Percentiles rank a stretch among this genome's conserved stretches.
Evolutionary conservation across 2,888 invertebrate species (phyloP).

Genomic region (Mellilla xanthometata): DNA sequence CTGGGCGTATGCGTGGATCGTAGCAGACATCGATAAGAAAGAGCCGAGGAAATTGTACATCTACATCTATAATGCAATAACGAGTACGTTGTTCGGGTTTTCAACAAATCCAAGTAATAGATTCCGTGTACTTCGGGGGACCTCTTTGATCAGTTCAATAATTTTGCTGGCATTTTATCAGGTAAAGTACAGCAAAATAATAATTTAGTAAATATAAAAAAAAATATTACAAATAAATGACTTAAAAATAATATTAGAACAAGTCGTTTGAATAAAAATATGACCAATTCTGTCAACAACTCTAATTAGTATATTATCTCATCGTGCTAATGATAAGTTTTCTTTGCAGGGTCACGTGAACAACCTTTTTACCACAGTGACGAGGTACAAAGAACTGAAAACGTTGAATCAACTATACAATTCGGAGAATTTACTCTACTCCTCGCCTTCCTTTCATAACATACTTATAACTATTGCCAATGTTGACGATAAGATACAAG

Average conservation of each 20-base stretch:
- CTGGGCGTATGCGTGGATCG: conserved; percentile 38
- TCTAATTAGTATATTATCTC: too few relatives aligned
- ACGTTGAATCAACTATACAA: conserved; percentile 39
- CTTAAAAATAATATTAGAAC: too few relatives aligned
- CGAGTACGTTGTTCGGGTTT: conserved; percentile 43
- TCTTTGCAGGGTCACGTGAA: conserved; percentile 56
- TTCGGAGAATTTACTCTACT: conserved; percentile 33
- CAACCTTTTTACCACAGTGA: conserved; percentile 47
- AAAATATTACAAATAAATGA: too few relatives aligned
- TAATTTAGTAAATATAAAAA: too few relatives aligned
- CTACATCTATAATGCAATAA: conserved; percentile 33
- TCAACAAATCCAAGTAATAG: conserved; percentile 30
- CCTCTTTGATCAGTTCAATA: conserved; percentile 44
- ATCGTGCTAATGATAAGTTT: conserved; percentile 25
- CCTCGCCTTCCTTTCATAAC: conserved; percentile 34
- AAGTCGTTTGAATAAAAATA: too few relatives aligned
- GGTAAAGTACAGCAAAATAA: too few relatives aligned
- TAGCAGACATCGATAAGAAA: conserved; percentile 14
- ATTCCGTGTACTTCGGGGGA: conserved; percentile 36
- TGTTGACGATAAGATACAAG: conserved; percentile 21
- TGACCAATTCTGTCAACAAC: too few relatives aligned
- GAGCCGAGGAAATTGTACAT: conserved; percentile 18
- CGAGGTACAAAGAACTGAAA: conserved; percentile 31
- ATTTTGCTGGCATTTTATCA: conserved; percentile 46
- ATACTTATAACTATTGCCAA: conserved; percentile 31